Base-by-base conservation (phyloP, 2,888 invertebrate genomes). In the Galeruca laticollis region DNA sequence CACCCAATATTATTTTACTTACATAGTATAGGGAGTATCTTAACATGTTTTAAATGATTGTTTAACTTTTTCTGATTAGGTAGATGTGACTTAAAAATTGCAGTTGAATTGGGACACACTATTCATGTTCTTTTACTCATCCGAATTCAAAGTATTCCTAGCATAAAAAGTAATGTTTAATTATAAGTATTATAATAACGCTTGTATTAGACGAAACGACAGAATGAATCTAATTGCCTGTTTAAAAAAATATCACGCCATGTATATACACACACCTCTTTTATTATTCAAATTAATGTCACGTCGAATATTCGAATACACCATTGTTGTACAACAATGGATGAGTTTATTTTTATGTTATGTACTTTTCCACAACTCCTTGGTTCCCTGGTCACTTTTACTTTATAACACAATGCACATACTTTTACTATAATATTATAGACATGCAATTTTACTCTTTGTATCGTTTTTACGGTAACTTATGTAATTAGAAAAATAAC, bases 281-380 rank as follows among this genome's bases (percentile, higher is more conserved):
- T 51, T 69, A 72, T 72, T 63, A 74, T 74, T 72, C 43, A 70
- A 72, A 71, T 71, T 69, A 73, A 65, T 68, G 71, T 73, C 73
- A 71, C 70, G 73, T 73, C 66, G 61, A 57, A 60, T 31, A 31
- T 71, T 69, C 68, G 64, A 73, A 70, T 72, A 66, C 70, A 51
- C 70, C 69, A 73, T 73, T 72, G 73, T 73, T 73, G 68, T 69
- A 51, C 52, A 69, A 73, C 73, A 73, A 73, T 73, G 63, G 72
- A 49, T 60, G 61, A 65, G 65, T 64, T 61, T 62, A 62, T 63
- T 66, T 69, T 65, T 49, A 47, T 64, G 26, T 57, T 49, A 59
- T 65, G 59, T 51, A 35, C 49, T 47, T 61, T 33, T 61, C 33
- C 21, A 21, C 43, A 15, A 40, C n/a, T 35, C 43, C 40, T 59